Percentiles rank a stretch among this genome's conserved stretches.
Evolutionary conservation across 2,797 vertebrate species (phyloP).

Genomic region (Cryptoprocta ferox): DNA sequence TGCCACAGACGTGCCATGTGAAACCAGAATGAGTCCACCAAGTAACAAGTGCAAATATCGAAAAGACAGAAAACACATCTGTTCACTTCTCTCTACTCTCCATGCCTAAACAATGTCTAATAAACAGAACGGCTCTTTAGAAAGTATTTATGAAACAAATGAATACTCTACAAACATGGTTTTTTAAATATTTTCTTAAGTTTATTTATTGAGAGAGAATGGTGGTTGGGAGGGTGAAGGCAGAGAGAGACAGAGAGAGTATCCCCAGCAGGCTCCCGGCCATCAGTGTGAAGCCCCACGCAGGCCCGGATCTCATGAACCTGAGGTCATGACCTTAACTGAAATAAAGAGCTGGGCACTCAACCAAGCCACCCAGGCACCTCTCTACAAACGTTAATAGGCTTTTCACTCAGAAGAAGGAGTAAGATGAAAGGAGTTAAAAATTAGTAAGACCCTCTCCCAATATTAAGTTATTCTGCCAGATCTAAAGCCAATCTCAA

Average conservation of each 20-base stretch:
- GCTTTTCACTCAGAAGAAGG: background rate
- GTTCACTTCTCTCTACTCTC: background rate
- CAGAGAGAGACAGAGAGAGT: too few species aligned
- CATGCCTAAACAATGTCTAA: background rate
- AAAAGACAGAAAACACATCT: background rate
- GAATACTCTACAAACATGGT: background rate
- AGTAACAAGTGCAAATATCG: background rate
- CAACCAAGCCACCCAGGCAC: too few species aligned
- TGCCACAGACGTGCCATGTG: background rate
- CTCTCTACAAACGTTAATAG: background rate
- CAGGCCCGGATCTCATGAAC: too few species aligned
- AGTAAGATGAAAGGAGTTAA: background rate
- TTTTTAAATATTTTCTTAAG: too few species aligned
- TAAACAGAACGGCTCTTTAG: background rate
- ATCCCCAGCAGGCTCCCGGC: too few species aligned
- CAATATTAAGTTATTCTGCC: conserved; percentile 17
- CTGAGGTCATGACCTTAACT: too few species aligned
- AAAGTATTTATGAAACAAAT: background rate
- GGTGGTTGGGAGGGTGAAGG: too few species aligned
- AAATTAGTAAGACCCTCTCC: background rate
- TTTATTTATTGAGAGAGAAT: too few species aligned
- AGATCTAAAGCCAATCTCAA: background rate
- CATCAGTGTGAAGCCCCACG: too few species aligned
- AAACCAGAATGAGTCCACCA: background rate
- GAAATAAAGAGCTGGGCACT: too few species aligned